These are phyloP conservation scores for Cryptoblepharus egeriae DNA, from an alignment of 2,797 vertebrate species.

Conservation along the genomic window DNA sequence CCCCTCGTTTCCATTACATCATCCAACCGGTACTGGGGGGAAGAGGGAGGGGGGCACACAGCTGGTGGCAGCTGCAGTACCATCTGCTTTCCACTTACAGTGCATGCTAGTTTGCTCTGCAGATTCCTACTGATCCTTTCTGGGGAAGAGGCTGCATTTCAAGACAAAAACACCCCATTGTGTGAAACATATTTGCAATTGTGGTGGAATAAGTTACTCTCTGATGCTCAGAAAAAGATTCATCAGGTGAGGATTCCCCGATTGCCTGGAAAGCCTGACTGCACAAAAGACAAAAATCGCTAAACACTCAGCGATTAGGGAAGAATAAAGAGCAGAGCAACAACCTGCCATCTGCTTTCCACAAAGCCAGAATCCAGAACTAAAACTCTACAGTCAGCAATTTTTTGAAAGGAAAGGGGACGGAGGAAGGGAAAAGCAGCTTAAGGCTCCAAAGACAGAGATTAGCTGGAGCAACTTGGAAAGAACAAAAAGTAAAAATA, in stretches of 20 bases:
- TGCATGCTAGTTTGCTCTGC: conserved; percentile 84
- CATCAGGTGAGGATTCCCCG: conserved; percentile 41
- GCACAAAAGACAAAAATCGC: conserved; percentile 52
- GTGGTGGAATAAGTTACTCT: conserved; percentile 61
- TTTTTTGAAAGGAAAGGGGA: background rate
- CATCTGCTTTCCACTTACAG: conserved; percentile 92
- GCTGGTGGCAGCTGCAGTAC: conserved; percentile 91
- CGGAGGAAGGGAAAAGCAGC: fast-evolving
- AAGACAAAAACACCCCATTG: conserved; percentile 65
- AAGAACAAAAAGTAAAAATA: background rate
- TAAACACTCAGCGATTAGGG: conserved; percentile 51
- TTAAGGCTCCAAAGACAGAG: background rate
- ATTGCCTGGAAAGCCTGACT: conserved; percentile 10
- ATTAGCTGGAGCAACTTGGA: background rate
- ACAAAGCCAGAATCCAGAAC: conserved; percentile 30
- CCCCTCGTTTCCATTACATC: conserved; percentile 92
- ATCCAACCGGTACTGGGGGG: conserved; percentile 79
- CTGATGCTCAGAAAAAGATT: conserved; percentile 46
- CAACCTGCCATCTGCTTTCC: conserved; percentile 59
- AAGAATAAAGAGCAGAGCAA: conserved; percentile 38
- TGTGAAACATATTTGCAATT: conserved; percentile 53
- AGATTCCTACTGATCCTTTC: conserved; percentile 77
- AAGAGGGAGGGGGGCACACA: conserved; percentile 78
- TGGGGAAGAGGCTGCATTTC: conserved; percentile 45
- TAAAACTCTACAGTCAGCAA: conserved; percentile 35